Evolutionary conservation across 2,888 invertebrate species (phyloP), one percentile per base, ranked within the genome.

Genomic region (Liposcelis brunnea): DNA sequence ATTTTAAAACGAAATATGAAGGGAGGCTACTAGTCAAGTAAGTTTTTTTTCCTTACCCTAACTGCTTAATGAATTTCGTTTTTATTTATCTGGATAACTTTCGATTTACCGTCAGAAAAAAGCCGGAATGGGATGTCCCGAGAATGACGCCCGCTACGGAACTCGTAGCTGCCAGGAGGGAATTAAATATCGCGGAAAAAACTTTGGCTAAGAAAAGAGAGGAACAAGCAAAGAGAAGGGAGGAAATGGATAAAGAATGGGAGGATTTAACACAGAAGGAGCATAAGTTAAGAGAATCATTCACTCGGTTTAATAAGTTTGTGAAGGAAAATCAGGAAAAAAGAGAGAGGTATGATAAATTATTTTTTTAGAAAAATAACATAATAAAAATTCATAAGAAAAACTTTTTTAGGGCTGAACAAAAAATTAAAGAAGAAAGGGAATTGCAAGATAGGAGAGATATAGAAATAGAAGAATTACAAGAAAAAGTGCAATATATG

Each of bases 301-400:
- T 40, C 19, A n/a, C 21, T 18, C 19, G 15, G 6, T 40, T 40
- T 21, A 14, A 40, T 19, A 40, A 19, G 7, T 40, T 40, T 40
- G 40, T 40, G 4, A 14, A 69, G 52, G 77, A 77, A 54, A 77
- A 77, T 55, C 67, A 70, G 50, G 74, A 76, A 52, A 77, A 77
- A 52, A 69, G 74, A 10, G 70, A 72, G 44, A 65, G 77, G 7
- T 40, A 36, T 10, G 8, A 36, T 36, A 36, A 32, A n/a, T 32
- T n/a, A 32, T 35, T 35, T 10, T 4, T 35, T 16, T 15, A 10
- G 14, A 16, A 35, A 7, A 10, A 7, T 35, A 35, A 32, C n/a
- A 32, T n/a, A 10, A 32, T 32, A 10, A 32, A 32, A 32, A 32
- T 32, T 32, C 32, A n/a, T n/a, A 32, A 32, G 10, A n/a, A n/a